Conservation (phyloP, 53 echinoderm and acorn worm species). For the Glandiceps talaboti region DNA sequence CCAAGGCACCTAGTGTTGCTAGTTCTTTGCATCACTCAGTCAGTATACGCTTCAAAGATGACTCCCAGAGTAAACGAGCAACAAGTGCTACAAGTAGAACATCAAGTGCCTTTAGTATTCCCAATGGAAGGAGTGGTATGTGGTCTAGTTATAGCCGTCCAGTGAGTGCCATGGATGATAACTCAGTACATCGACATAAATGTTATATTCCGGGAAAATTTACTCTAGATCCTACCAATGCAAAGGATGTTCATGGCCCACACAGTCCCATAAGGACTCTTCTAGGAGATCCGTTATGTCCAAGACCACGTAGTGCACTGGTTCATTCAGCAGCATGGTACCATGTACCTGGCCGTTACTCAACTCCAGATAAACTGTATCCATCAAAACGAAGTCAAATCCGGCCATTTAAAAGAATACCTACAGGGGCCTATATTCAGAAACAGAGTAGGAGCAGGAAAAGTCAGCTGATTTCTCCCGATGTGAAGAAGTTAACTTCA, state of each 20-base stretch:
- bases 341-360: slow-evolving; percentile 73
- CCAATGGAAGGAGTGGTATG: background rate
- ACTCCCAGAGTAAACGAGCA: background rate
- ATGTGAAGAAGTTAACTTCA: background rate
- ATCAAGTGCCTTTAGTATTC: background rate
- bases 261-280: slow-evolving; percentile 62
- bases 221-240: slow-evolving; percentile 51
- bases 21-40: background rate
- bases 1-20: background rate
- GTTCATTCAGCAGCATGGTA: slow-evolving; percentile 57
- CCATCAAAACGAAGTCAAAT: slow-evolving; percentile 69
- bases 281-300: slow-evolving; percentile 48
- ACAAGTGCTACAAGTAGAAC: background rate
- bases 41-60: background rate
- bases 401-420: slow-evolving; percentile 26
- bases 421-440: background rate
- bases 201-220: slow-evolving; percentile 51
- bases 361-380: slow-evolving; percentile 49
- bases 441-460: background rate
- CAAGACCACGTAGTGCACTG: slow-evolving; percentile 31
- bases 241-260: slow-evolving; percentile 40
- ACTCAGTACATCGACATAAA: slow-evolving; percentile 23
- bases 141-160: background rate
- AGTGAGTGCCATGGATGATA: background rate
- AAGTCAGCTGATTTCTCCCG: background rate